Evolutionary conservation across 2,888 invertebrate genomes (phyloP), one percentile per base, ranked within the genome.

Genomic region (Orgyia antiqua): DNA sequence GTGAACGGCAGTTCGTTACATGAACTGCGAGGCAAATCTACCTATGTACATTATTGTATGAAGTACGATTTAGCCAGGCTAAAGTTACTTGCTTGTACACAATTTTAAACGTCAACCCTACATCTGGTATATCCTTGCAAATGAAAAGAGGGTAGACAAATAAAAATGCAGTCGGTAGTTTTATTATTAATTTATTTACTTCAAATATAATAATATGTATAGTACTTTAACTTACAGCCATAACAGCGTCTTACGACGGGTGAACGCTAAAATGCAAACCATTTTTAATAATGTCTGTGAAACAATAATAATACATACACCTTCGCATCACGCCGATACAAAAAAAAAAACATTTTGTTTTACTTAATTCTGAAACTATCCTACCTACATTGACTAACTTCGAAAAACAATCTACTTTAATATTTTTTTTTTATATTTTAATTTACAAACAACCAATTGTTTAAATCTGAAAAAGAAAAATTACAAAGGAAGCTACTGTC

Each of bases 141-240:
- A n/a, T n/a, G n/a, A n/a, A n/a, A n/a, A n/a, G n/a, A n/a, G n/a
- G 15, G 15, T 10, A 10, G 9, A 23, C 3, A 23, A 23, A 3
- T 7, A 10, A 23, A 10, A 23, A 9, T 5, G 5, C 23, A 23
- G 10, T 10, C 23, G 10, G 23, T 23, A 23, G 10, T 79, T 84
- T 83, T 83, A 77, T 82, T 76, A 83, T 86, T 83, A 82, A 83
- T 86, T 83, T 84, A 86, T 84, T 83, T 82, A 86, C 79, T 77
- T 54, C 55, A 52, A 83, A 84, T 86, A 86, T 84, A 83, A 86
- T 84, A 82, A 82, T 83, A 84, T 84, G 80, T 86, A 80, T 84
- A 83, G 83, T 78, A 73, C 72, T 76, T 83, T 83, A 83, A 79
- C 80, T 83, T 83, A 86, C 82, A 86, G 84, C 83, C 83, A 76